Evolutionary conservation across 2,888 invertebrate species (phyloP), one percentile per base, ranked within the genome.

Genomic region (Slavum lentiscoides): DNA sequence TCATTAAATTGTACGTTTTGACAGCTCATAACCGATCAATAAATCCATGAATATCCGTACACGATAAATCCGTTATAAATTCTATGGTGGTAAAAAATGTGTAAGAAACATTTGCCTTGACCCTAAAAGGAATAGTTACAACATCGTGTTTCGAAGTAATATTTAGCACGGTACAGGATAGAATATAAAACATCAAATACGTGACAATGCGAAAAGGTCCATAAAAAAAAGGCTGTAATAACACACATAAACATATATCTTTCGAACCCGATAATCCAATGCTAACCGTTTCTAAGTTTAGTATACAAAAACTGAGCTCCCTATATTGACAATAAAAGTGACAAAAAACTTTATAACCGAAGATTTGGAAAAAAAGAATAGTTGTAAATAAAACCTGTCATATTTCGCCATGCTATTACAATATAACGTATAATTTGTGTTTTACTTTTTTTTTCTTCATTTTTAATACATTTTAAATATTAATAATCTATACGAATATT

Each of bases 101-200:
- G 58, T 39, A 39, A 21, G 39, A 75, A 74, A 59, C 23, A 67
- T 75, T 75, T 23, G 3, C 39, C 43, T 58, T 67, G 67, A 59
- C 39, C 67, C 67, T 64, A 55, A 68, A 67, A 67, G 39, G 55
- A 59, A 58, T 37, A 53, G 53, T 30, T 62, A 69, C 62, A 61
- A 30, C 62, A 4, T 30, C 30, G 30, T 30, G 4, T 30, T 30
- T 30, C 17, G 39, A 17, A 80, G 30, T 43, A n/a, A 66, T 72
- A 80, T 80, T 80, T 72, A 64, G 61, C 62, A 30, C 53, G 23
- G 21, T 37, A 62, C 64, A 64, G 53, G 72, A 70, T 58, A 37
- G 72, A 72, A 80, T 80, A 80, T 72, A 80, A 80, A 72, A 80
- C 80, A 80, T 62, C 80, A 23, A 72, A 62, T 80, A 72, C 77